A percentile compares a stretch with the other conserved stretches of the same genome.
Conservation (phyloP, 2,888 invertebrate species). For the Chesias legatella region DNA sequence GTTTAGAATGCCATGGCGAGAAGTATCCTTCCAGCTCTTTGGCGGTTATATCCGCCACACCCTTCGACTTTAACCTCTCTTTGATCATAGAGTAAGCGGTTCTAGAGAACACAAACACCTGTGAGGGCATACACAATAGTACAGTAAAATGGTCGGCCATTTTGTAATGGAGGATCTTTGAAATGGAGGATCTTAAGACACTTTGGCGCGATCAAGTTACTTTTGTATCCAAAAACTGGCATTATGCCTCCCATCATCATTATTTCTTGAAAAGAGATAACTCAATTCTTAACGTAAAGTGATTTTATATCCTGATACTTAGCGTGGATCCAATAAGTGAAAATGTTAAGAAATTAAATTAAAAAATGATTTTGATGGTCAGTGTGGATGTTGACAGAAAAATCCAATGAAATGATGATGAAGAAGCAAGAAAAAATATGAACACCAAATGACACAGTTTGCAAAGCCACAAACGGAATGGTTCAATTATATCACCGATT, state of each 20-base stretch:
- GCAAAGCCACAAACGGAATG: not conserved
- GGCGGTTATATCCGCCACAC: slow-evolving; percentile 86
- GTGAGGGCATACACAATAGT: slow-evolving; percentile 70
- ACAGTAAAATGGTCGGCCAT: slow-evolving; percentile 3
- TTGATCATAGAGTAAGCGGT: slow-evolving; percentile 91
- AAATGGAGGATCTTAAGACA: not conserved
- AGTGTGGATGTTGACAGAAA: not conserved
- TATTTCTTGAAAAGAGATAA: too few species aligned
- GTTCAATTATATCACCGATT: not conserved
- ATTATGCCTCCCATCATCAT: too few species aligned
- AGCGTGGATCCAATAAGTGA: too few species aligned
- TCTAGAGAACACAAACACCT: slow-evolving; percentile 94
- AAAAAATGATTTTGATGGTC: not conserved
- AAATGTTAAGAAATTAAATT: not conserved
- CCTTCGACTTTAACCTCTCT: slow-evolving; percentile 88
- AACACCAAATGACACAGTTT: not conserved
- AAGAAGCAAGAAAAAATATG: slow-evolving; percentile 9
- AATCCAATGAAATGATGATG: not conserved
- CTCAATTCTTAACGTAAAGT: too few species aligned
- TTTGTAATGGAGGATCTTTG: not conserved
- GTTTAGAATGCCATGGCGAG: slow-evolving; percentile 92
- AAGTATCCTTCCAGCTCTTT: slow-evolving; percentile 89
- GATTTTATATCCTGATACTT: too few species aligned
- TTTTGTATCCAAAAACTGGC: not conserved
- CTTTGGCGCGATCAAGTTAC: slow-evolving; percentile 21